These are phyloP conservation scores for Pterophyllum scalare DNA, from an alignment of 2,113 vertebrate genomes.

Conservation along the genomic window DNA sequence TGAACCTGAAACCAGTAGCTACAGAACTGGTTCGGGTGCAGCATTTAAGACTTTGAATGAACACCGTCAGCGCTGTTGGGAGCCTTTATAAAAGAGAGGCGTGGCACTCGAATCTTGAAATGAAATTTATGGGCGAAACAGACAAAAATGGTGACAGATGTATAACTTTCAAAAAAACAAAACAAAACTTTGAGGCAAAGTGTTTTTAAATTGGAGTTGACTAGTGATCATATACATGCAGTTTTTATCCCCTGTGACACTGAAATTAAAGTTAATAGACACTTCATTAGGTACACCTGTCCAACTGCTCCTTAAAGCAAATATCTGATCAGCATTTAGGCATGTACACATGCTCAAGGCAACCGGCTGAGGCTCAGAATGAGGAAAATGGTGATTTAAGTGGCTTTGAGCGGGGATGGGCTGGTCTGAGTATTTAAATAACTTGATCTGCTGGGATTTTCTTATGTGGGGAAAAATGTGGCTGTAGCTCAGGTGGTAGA, in stretches of 20 bases:
- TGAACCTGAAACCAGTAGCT: conserved; percentile 39
- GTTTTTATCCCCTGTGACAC: not conserved
- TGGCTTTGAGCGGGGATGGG: not conserved
- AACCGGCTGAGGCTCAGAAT: too few relatives aligned
- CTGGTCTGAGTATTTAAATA: not conserved
- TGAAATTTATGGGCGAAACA: not conserved
- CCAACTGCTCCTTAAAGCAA: too few relatives aligned
- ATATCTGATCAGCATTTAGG: too few relatives aligned
- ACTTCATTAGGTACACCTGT: not conserved
- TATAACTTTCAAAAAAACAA: too few relatives aligned
- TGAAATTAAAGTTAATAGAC: not conserved
- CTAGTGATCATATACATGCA: not conserved
- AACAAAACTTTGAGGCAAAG: not conserved
- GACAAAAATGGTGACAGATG: too few relatives aligned
- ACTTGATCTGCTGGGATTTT: not conserved
- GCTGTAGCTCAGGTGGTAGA: too few relatives aligned
- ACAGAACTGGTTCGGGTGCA: not conserved
- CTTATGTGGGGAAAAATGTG: too few relatives aligned
- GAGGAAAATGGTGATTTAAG: too few relatives aligned
- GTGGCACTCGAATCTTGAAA: not conserved
- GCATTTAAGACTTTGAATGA: not conserved
- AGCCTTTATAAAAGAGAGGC: not conserved
- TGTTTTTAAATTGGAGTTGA: not conserved
- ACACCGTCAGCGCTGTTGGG: not conserved
- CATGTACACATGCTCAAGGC: too few relatives aligned